phyloP scores from a whole-genome alignment of 2,113 vertebrate genomes.

The Ovis canadensis region DNA sequence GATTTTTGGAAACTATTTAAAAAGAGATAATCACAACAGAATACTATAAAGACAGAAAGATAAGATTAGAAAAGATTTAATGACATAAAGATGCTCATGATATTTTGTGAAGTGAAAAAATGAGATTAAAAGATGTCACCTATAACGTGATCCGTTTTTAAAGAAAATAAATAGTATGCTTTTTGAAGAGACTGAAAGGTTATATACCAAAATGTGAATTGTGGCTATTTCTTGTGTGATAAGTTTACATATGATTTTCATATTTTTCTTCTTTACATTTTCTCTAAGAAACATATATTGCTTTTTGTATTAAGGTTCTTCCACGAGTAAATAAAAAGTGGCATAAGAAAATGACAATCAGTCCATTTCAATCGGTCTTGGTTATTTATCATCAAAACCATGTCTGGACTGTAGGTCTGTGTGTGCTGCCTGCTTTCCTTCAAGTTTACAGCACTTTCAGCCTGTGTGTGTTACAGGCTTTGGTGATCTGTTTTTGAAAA shows the following conservation, averaged over 20 bases:
- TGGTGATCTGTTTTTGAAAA: conserved; percentile 45
- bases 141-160: background rate
- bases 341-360: background rate
- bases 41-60: background rate
- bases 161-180: background rate
- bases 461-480: background rate
- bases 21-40: background rate
- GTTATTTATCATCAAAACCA: background rate
- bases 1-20: background rate
- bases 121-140: background rate
- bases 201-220: background rate
- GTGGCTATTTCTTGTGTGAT: background rate
- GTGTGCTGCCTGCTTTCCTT: background rate
- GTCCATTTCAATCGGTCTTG: background rate
- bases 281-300: background rate
- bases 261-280: conserved; percentile 6
- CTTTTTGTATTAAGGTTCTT: background rate
- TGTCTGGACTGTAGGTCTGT: background rate
- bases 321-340: background rate
- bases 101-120: background rate
- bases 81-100: background rate
- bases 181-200: background rate
- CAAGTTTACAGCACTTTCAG: accelerated
- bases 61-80: background rate
- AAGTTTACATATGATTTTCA: background rate